A percentile compares a stretch with the other conserved stretches of the same genome.
phyloP scores from a whole-genome alignment of 2,797 vertebrate genomes.

The Channallabes apus region DNA sequence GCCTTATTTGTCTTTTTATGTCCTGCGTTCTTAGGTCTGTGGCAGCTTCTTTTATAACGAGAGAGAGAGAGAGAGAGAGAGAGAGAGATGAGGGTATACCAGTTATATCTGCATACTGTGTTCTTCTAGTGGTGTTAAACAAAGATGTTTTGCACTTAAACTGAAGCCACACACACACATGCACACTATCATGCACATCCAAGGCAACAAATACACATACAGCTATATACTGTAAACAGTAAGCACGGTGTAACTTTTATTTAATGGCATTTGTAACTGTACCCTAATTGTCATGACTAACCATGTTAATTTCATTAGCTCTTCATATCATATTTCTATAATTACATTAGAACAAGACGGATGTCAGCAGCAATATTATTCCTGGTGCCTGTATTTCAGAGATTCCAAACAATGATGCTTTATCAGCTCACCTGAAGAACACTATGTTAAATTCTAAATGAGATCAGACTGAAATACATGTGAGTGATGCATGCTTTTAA shows the following conservation, averaged over 20 bases:
- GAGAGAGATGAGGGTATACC: conserved; percentile 46
- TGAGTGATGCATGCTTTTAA: conserved; percentile 32
- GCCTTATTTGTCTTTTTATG: conserved; percentile 81
- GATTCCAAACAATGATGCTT: background rate
- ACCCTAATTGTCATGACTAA: conserved; percentile 39
- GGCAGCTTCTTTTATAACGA: conserved; percentile 72
- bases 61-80: conserved; percentile 39
- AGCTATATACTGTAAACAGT: background rate
- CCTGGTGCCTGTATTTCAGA: conserved; percentile 28
- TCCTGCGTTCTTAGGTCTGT: conserved; percentile 72
- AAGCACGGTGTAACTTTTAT: background rate
- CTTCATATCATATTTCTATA: conserved; percentile 40
- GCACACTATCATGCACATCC: background rate
- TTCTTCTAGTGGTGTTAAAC: conserved; percentile 39
- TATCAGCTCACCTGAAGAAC: conserved; percentile 30
- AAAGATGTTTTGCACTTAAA: conserved; percentile 48
- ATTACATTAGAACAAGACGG: conserved; percentile 29
- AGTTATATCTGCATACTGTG: conserved; percentile 49
- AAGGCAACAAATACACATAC: background rate
- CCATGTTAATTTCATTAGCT: conserved; percentile 32
- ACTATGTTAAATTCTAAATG: conserved; percentile 40
- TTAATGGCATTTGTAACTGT: conserved; percentile 20
- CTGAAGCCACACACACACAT: conserved; percentile 15
- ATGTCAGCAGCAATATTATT: conserved; percentile 33
- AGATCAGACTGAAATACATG: conserved; percentile 39